Base-by-base conservation (phyloP, 2,888 invertebrate species). In the Branchinecta sandiegonensis region DNA sequence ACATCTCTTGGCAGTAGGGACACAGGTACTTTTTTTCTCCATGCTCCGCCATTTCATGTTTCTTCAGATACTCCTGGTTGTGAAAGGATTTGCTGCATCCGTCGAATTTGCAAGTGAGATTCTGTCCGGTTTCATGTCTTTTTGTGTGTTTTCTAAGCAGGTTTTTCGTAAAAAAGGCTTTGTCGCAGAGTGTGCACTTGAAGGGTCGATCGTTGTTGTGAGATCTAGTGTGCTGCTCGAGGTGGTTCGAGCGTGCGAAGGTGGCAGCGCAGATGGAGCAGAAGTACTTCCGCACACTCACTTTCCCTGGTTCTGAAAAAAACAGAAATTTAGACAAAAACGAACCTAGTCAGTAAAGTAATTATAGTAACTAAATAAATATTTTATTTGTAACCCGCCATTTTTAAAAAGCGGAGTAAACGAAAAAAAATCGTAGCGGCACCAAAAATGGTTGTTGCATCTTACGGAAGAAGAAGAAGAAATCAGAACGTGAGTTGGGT, bases 1-100 rank as follows among this genome's bases (percentile, higher is more conserved):
- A 56, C 56, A 56, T 56, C 56, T 56, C 56, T 9, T 56, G 56
- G 56, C 56, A 56, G 56, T 56, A 56, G 17, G 56, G 56, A 56
- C 56, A 56, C 8, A 56, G 17, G 56, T 8, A 56, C 8, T 56
- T 56, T 56, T 17, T 56, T 10, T 14, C n/a, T 14, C 17, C 17
- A 9, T 56, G 56, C 17, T 56, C 17, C 8, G n/a, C 1, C 7
- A 56, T 56, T 37, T 37, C 37, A 56, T 56, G 56, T 56, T 56
- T 56, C 56, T 17, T 56, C 17, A 56, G 10, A 56, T n/a, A n/a
- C 17, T n/a, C 17, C 11, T 56, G n/a, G 56, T n/a, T 56, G n/a
- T 17, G 14, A 10, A 56, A 56, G 1, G 14, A 8, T 56, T 56
- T 17, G 17, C 56, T 17, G 9, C 56, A 56, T 8, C 56, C 56